Base-by-base conservation (phyloP, 2,888 invertebrate species). In the Sminthurides aquaticus region DNA sequence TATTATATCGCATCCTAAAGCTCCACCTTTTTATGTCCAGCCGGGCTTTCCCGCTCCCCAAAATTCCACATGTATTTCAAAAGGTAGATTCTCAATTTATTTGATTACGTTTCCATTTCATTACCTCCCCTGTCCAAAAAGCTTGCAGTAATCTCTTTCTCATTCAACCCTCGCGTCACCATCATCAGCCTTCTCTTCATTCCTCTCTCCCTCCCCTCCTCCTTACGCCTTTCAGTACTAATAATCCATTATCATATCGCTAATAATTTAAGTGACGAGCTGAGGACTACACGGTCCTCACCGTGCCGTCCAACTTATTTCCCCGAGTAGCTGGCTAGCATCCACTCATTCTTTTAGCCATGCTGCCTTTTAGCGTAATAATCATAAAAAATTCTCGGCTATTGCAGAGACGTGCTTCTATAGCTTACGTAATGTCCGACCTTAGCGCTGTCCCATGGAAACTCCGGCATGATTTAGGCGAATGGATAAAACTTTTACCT, bases 81-180 rank as follows among this genome's bases (percentile, higher is more conserved):
- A 25, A 20, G 18, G 55, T 18, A 25, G 8, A 55, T 55, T 3
- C 25, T 55, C 8, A 3, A 55, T 5, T 54, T 49, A 64, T 56
- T 63, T 60, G 63, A 66, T 66, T 60, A 63, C 66, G 62, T 66
- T 60, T 63, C 63, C 63, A 66, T 63, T 55, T 66, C 63, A 66
- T 66, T 63, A 63, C 56, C 63, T 34, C 43, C 43, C 5, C 8
- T 34, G 43, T 34, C 43, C 43, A 34, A 15, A 34, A 34, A 34
- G 43, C 8, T 34, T 34, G 43, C 43, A 15, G 43, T 15, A 11
- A 34, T 34, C 43, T 11, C 15, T 34, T 11, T 5, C 43, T 5
- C 15, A 15, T 15, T 34, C 15, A 5, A 34, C 43, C 43, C 8
- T 34, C 43, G 43, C 15, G 43, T 34, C 43, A 34, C 5, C 15